A percentile compares a stretch with the other conserved stretches of the same genome.
Evolutionary conservation across 1,140 invertebrate genomes (phyloP).

Genomic region (Steinernema khuongi): DNA sequence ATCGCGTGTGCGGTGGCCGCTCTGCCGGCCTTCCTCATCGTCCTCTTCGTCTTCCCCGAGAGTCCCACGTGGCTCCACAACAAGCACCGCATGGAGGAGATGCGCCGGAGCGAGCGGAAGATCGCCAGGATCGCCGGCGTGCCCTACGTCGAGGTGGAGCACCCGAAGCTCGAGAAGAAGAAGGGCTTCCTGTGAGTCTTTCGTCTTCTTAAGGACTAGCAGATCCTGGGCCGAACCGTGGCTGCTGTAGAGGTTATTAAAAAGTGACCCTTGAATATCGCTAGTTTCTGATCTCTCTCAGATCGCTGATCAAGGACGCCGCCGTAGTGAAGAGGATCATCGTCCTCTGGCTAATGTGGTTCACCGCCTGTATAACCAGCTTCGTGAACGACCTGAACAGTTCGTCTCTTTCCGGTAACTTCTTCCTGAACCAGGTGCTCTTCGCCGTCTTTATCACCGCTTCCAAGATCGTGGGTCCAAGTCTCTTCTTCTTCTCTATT

Average conservation of each 20-base stretch:
- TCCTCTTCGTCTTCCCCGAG: conserved; percentile 11
- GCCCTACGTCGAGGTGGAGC: neutral
- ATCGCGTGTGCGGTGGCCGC: conserved; percentile 2
- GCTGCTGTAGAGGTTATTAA: too few species aligned
- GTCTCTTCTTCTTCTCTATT: neutral
- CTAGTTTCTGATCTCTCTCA: too few species aligned
- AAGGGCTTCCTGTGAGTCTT: neutral
- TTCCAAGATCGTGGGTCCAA: neutral
- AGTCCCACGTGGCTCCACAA: conserved; percentile 19
- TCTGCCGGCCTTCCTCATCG: conserved; percentile 7
- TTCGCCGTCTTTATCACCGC: neutral
- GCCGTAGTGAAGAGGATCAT: neutral
- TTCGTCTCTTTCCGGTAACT: neutral
- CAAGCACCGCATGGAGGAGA: neutral
- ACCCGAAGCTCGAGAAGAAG: conserved; percentile 3
- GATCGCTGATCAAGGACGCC: neutral
- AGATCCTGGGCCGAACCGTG: too few species aligned
- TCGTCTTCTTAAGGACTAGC: too few species aligned
- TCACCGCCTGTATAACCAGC: neutral
- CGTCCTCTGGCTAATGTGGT: conserved; percentile 2
- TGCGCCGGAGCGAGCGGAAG: neutral
- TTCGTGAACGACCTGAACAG: conserved; percentile 7
- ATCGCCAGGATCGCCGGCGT: conserved; percentile 14
- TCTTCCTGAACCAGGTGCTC: conserved; percentile 11
- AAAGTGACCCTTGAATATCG: too few species aligned